A percentile compares a stretch with the other conserved stretches of the same genome.
phyloP scores from a whole-genome alignment of 1,140 invertebrate genomes.

The Rhynchophorus ferrugineus region DNA sequence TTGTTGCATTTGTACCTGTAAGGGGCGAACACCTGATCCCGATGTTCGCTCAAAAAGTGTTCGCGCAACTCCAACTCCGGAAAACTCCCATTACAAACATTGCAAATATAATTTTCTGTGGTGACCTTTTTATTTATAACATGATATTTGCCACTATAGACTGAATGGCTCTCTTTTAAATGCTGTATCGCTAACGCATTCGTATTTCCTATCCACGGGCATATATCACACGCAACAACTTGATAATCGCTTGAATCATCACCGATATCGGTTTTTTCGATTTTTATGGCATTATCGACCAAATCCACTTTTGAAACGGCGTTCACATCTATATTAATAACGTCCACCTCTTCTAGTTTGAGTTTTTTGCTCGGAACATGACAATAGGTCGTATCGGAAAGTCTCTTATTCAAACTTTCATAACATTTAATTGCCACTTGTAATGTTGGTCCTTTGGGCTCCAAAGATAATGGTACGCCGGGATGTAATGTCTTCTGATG shows the following conservation, averaged over 20 bases:
- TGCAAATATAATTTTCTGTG: slow-evolving; percentile 15
- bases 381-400: no score
- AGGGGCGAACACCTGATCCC: neutral
- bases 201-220: slow-evolving; percentile 11
- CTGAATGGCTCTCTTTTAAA: slow-evolving; percentile 6
- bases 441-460: slow-evolving; percentile 14
- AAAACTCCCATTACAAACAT: slow-evolving; percentile 17
- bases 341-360: neutral
- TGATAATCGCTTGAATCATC: slow-evolving; percentile 9
- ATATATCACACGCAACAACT: slow-evolving; percentile 21
- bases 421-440: neutral
- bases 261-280: no score
- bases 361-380: no score
- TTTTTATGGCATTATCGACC: no score
- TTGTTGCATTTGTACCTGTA: slow-evolving; percentile 22
- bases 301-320: no score
- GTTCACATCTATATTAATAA: slow-evolving; percentile 2
- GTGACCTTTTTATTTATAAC: slow-evolving; percentile 13
- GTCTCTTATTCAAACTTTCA: neutral
- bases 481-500: slow-evolving; percentile 13
- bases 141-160: slow-evolving; percentile 11
- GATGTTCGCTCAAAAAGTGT: slow-evolving; percentile 17
- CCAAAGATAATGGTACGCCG: neutral
- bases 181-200: slow-evolving; percentile 9
- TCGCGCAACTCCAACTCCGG: slow-evolving; percentile 17